Percentiles rank a stretch among this genome's conserved stretches.
phyloP scores from a whole-genome alignment of 2,888 invertebrate genomes.

The Agrypnus murinus region DNA sequence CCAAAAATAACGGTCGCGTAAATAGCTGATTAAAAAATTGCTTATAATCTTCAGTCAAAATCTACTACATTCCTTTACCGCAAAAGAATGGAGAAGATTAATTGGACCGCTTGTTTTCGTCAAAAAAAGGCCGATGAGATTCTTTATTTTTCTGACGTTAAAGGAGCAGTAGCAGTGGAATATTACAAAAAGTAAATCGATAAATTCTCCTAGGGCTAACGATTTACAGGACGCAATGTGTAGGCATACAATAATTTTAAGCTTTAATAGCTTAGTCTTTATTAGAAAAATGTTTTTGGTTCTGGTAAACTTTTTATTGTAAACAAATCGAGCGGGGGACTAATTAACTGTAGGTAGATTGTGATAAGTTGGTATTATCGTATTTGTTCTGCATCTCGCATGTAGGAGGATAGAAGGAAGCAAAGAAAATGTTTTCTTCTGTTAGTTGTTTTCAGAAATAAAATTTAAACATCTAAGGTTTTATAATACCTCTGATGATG shows the following conservation, averaged over 20 bases:
- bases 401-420: too few relatives aligned
- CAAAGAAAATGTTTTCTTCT: too few relatives aligned
- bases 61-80: not conserved
- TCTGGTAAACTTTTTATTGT: too few relatives aligned
- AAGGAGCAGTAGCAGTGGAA: slow-evolving; percentile 18
- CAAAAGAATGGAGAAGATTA: slow-evolving; percentile 14
- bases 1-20: not conserved
- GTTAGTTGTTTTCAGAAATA: too few relatives aligned
- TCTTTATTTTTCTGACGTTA: slow-evolving; percentile 18
- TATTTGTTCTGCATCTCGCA: too few relatives aligned
- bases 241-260: slow-evolving; percentile 18
- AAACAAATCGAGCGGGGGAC: too few relatives aligned
- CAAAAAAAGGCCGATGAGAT: slow-evolving; percentile 8
- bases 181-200: slow-evolving; percentile 38
- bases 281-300: too few relatives aligned
- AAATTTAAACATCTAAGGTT: too few relatives aligned
- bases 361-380: too few relatives aligned
- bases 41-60: not conserved
- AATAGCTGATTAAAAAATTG: slow-evolving; percentile 11
- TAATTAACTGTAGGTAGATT: too few relatives aligned
- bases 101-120: slow-evolving; percentile 9
- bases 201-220: slow-evolving; percentile 31
- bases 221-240: slow-evolving; percentile 18
- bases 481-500: too few relatives aligned
- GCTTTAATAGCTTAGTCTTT: too few relatives aligned